Percentiles rank a stretch among this genome's conserved stretches.
These are phyloP conservation scores for Cryptus armator DNA, from an alignment of 2,888 invertebrate genomes.

Conservation along the genomic window DNA sequence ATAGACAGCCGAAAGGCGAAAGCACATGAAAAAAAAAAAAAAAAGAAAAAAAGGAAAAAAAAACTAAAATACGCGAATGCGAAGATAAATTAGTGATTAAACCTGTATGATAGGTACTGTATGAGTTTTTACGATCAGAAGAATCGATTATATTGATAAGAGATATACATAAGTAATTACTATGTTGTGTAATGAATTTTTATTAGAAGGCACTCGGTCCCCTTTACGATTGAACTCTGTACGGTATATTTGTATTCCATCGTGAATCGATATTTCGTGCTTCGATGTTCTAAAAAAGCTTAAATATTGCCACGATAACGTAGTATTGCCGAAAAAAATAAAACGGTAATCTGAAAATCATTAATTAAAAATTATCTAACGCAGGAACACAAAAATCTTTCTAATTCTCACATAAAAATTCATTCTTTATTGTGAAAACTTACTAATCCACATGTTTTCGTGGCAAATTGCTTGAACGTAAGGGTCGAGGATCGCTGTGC, in stretches of 20 bases:
- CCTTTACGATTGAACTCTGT: slow-evolving; percentile 84
- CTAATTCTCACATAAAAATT: slow-evolving; percentile 28
- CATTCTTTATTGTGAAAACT: neutral
- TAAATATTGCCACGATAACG: slow-evolving; percentile 83
- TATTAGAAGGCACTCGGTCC: slow-evolving; percentile 84
- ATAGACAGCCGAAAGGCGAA: slow-evolving; percentile 27
- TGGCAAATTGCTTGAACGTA: slow-evolving; percentile 83
- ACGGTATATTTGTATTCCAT: slow-evolving; percentile 80
- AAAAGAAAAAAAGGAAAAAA: slow-evolving; percentile 26
- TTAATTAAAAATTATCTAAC: neutral
- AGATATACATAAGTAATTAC: slow-evolving; percentile 72
- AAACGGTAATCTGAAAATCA: slow-evolving; percentile 29
- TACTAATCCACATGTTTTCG: slow-evolving; percentile 75
- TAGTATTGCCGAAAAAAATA: slow-evolving; percentile 47
- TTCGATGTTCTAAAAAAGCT: slow-evolving; percentile 81
- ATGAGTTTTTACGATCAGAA: slow-evolving; percentile 75
- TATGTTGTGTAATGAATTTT: slow-evolving; percentile 75
- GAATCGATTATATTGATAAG: slow-evolving; percentile 74
- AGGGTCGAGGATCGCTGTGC: slow-evolving; percentile 85
- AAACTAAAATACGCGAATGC: slow-evolving; percentile 40
- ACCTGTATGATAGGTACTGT: slow-evolving; percentile 80
- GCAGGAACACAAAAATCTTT: slow-evolving; percentile 13
- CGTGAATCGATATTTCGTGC: slow-evolving; percentile 80
- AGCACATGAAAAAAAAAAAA: slow-evolving; percentile 12
- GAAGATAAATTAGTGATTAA: slow-evolving; percentile 71